Conservation (phyloP, 2,113 vertebrate species). For the Semicossyphus pulcher region DNA sequence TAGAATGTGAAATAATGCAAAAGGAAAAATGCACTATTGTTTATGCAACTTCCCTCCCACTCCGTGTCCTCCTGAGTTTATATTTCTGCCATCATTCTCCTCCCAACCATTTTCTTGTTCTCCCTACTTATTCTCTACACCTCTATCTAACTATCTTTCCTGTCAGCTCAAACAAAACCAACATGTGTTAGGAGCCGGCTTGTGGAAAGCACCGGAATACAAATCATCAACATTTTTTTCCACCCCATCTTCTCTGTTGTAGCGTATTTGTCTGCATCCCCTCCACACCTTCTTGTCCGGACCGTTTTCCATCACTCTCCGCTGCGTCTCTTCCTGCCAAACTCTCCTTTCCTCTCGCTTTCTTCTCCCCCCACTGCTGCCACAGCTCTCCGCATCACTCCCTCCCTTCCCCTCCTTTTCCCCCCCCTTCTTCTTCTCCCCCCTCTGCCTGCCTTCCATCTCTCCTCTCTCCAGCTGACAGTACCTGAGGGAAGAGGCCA, state of each 20-base stretch:
- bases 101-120: constrained; percentile 31
- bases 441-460: constrained; percentile 41
- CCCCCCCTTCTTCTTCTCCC: neutral
- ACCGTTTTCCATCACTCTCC: constrained; percentile 50
- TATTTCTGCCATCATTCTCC: constrained; percentile 21
- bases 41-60: constrained; percentile 7
- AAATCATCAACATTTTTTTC: constrained; percentile 51
- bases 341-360: constrained; percentile 28
- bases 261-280: constrained; percentile 40
- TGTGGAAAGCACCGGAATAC: constrained; percentile 58
- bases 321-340: constrained; percentile 32
- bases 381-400: constrained; percentile 5
- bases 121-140: constrained; percentile 28
- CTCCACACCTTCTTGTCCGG: constrained; percentile 36
- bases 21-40: neutral
- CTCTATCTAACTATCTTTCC: constrained; percentile 2
- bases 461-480: constrained; percentile 61
- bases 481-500: constrained; percentile 79
- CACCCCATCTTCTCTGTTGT: constrained; percentile 33
- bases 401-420: neutral
- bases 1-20: constrained; percentile 7
- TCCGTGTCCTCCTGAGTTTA: constrained; percentile 11
- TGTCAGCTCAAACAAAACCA: constrained; percentile 59
- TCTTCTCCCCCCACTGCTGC: constrained; percentile 36
- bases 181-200: constrained; percentile 43